Evolutionary conservation across 1,140 invertebrate species (phyloP).

Genomic region (Paraescarpia echinospica): DNA sequence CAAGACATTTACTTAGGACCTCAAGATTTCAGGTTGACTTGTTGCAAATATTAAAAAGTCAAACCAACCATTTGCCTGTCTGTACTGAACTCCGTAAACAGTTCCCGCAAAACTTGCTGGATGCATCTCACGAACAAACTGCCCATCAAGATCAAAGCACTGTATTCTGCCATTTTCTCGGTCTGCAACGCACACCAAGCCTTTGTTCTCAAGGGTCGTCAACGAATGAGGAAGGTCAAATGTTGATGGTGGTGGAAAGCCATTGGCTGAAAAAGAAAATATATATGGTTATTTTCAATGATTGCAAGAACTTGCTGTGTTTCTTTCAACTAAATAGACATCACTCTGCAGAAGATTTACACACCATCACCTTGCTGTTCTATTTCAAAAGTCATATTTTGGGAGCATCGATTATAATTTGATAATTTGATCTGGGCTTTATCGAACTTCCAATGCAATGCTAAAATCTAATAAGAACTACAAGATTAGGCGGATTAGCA

Average conservation of each 20-base stretch:
- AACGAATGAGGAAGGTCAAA: slow-evolving; percentile 83
- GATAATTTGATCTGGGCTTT: no score
- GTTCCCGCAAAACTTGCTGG: slow-evolving; percentile 49
- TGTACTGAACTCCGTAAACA: slow-evolving; percentile 57
- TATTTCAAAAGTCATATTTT: no score
- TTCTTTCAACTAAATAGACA: not conserved
- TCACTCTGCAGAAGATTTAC: not conserved
- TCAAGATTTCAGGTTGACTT: not conserved
- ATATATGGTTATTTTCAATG: not conserved
- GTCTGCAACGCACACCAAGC: slow-evolving; percentile 90
- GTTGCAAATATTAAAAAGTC: not conserved
- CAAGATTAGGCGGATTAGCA: no score
- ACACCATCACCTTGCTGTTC: no score
- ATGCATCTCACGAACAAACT: slow-evolving; percentile 47
- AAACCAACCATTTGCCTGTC: slow-evolving; percentile 30
- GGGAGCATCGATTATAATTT: no score
- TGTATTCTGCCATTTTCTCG: slow-evolving; percentile 80
- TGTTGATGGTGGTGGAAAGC: slow-evolving; percentile 20
- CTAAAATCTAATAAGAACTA: no score
- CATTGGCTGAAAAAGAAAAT: slow-evolving; percentile 30
- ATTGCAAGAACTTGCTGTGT: not conserved
- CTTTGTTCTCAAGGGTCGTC: slow-evolving; percentile 77
- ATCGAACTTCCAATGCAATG: no score
- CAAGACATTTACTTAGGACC: not conserved
- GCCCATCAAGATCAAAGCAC: slow-evolving; percentile 57